Evolutionary conservation across 2,888 invertebrate species (phyloP).

Genomic region (Ommatoiulus sabulosus): DNA sequence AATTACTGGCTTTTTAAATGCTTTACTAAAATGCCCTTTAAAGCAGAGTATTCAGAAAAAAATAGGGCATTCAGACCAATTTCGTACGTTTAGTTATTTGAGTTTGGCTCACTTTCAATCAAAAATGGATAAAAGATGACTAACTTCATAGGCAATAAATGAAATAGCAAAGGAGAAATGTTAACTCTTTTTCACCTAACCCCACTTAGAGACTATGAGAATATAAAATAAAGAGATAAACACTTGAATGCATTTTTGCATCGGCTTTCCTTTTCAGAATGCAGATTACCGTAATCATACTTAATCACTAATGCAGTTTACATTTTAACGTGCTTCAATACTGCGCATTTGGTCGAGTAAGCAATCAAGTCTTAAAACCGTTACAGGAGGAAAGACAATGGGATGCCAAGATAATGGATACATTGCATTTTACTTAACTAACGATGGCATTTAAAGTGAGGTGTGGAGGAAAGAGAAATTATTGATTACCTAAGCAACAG

Average conservation of each 20-base stretch:
- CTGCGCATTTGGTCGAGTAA: not conserved
- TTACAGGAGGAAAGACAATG: conserved; percentile 1
- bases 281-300: not conserved
- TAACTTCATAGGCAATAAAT: not conserved
- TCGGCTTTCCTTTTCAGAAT: not conserved
- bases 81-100: not conserved
- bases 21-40: too few relatives aligned
- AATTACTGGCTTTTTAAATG: too few relatives aligned
- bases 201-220: not conserved
- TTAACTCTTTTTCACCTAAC: not conserved
- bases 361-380: not conserved
- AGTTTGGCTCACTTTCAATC: not conserved
- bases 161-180: not conserved
- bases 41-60: not conserved
- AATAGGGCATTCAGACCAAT: not conserved
- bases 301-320: conserved; percentile 21
- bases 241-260: not conserved
- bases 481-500: not conserved
- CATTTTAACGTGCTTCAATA: not conserved
- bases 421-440: not conserved
- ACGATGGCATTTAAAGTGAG: not conserved
- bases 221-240: not conserved
- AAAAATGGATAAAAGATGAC: not conserved
- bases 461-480: not conserved
- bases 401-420: not conserved